Conservation (phyloP, 2,113 vertebrate species). For the Rhinolophus sinicus region DNA sequence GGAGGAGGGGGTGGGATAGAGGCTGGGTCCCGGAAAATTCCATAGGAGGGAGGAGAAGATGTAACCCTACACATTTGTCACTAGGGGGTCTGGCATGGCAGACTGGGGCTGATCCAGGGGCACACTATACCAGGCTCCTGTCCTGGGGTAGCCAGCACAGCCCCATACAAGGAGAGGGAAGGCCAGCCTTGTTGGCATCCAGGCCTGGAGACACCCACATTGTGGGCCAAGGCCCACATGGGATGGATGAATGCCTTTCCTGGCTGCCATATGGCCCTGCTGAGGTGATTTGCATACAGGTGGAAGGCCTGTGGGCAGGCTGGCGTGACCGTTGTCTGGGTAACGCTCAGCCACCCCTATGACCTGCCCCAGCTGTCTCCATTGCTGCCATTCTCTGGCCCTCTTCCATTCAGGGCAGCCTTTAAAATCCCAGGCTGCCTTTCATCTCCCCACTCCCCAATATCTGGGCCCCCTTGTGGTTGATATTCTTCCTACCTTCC, state of each 20-base stretch:
- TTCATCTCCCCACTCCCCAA: background rate
- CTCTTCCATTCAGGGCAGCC: conserved; percentile 55
- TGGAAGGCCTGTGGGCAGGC: conserved; percentile 83
- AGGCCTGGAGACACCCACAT: background rate
- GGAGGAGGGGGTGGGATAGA: conserved; percentile 37
- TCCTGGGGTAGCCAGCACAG: background rate
- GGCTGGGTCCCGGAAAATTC: conserved; percentile 65
- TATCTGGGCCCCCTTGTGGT: background rate
- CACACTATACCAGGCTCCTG: background rate
- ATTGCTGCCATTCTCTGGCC: conserved; percentile 23
- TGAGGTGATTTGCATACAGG: conserved; percentile 93
- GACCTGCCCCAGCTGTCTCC: conserved; percentile 57
- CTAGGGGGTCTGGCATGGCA: background rate
- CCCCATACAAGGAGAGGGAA: background rate
- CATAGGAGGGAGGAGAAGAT: conserved; percentile 69
- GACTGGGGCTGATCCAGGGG: background rate
- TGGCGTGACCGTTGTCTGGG: conserved; percentile 64
- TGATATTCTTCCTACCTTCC: background rate
- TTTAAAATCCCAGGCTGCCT: conserved; percentile 55
- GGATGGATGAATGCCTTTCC: conserved; percentile 72
- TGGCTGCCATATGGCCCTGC: conserved; percentile 85
- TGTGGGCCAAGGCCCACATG: conserved; percentile 3
- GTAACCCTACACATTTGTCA: conserved; percentile 48
- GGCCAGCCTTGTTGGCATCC: background rate
- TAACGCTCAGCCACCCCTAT: conserved; percentile 53